Conservation (phyloP, 2,888 invertebrate species). For the Amorpha juglandis region DNA sequence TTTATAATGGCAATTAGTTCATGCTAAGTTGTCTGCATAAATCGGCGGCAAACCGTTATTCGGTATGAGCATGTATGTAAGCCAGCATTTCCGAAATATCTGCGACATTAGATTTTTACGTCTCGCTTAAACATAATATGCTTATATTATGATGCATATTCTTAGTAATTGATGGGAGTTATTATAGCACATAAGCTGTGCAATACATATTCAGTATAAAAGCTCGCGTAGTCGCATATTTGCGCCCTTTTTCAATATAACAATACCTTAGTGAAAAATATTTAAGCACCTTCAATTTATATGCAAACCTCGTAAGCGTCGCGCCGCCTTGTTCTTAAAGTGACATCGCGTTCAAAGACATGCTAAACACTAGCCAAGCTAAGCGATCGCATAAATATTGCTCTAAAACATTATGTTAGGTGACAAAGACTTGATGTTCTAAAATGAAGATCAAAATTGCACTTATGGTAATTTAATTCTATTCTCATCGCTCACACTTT, state of each 20-base stretch:
- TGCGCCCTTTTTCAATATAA: not conserved
- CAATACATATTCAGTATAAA: not conserved
- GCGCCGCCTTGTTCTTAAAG: conserved; percentile 2
- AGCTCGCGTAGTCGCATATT: no score
- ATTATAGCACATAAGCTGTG: not conserved
- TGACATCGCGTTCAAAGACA: not conserved
- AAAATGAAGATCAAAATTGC: conserved; percentile 2
- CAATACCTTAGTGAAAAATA: not conserved
- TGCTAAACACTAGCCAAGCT: not conserved
- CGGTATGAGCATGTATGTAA: no score
- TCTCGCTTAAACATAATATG: not conserved
- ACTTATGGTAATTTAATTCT: not conserved
- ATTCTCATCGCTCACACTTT: not conserved
- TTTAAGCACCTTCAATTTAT: conserved; percentile 16
- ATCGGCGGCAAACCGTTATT: no score
- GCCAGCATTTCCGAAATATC: not conserved
- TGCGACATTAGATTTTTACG: not conserved
- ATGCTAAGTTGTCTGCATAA: no score
- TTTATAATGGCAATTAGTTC: not conserved
- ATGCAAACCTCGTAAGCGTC: conserved; percentile 12
- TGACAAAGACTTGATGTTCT: not conserved
- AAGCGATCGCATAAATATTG: not conserved
- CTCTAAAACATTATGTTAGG: not conserved
- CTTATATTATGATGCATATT: not conserved
- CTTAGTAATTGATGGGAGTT: not conserved